These are phyloP conservation scores for Phaedon cochleariae DNA, from an alignment of 2,888 invertebrate genomes.

Conservation along the genomic window DNA sequence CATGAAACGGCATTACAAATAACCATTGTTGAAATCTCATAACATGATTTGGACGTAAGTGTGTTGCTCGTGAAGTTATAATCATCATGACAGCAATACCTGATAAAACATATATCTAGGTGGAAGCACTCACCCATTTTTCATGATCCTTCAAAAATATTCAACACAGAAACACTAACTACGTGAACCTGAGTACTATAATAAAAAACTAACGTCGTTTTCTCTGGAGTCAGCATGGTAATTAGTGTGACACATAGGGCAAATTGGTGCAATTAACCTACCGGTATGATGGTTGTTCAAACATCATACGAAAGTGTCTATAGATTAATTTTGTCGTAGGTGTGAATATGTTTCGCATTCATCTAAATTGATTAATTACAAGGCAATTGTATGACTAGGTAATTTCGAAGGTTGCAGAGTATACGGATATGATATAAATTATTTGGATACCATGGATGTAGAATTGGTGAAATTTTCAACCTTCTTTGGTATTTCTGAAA, in stretches of 20 bases:
- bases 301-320: not conserved
- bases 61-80: too few relatives aligned
- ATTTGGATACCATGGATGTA: too few relatives aligned
- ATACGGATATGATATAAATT: too few relatives aligned
- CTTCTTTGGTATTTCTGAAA: too few relatives aligned
- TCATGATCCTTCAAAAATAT: conserved; percentile 17
- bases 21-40: too few relatives aligned
- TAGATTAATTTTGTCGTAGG: conserved; percentile 18
- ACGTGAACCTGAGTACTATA: not conserved
- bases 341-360: conserved; percentile 18
- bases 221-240: conserved; percentile 22
- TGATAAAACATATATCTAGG: not conserved
- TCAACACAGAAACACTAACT: not conserved
- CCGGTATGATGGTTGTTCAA: conserved; percentile 24
- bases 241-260: conserved; percentile 28
- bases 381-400: not conserved
- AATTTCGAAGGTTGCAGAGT: too few relatives aligned
- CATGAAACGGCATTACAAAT: too few relatives aligned
- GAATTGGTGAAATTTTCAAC: too few relatives aligned
- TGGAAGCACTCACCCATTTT: conserved; percentile 27
- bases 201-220: conserved; percentile 2
- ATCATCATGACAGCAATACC: too few relatives aligned
- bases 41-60: too few relatives aligned
- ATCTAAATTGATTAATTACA: conserved; percentile 27
- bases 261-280: conserved; percentile 33